These are phyloP conservation scores for Nibea coibor DNA, from an alignment of 2,113 vertebrate genomes.

Conservation along the genomic window DNA sequence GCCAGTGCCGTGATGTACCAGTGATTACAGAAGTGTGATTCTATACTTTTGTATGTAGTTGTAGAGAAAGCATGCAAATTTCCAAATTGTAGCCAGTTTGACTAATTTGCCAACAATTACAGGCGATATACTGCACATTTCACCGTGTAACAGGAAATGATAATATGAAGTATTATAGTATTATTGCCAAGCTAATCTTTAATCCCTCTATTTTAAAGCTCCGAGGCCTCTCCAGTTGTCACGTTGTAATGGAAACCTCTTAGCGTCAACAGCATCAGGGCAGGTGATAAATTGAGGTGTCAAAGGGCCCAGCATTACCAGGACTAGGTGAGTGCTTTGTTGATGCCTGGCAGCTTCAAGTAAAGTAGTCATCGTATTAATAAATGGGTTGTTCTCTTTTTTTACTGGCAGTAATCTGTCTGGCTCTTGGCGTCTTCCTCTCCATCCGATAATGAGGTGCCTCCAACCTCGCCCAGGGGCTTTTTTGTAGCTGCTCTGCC, in stretches of 20 bases:
- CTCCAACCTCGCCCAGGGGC: slow-evolving; percentile 66
- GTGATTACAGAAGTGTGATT: slow-evolving; percentile 18
- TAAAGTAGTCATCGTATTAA: slow-evolving; percentile 63
- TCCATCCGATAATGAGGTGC: slow-evolving; percentile 73
- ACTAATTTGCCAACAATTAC: neutral
- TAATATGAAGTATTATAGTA: neutral
- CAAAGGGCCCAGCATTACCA: slow-evolving; percentile 31
- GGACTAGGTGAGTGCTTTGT: slow-evolving; percentile 40
- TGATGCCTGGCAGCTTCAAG: slow-evolving; percentile 56
- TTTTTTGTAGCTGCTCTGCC: slow-evolving; percentile 62
- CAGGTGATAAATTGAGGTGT: slow-evolving; percentile 45
- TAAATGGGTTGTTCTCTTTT: slow-evolving; percentile 63
- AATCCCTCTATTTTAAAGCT: slow-evolving; percentile 4
- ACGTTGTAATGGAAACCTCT: slow-evolving; percentile 29
- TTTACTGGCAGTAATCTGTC: slow-evolving; percentile 69
- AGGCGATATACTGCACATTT: neutral
- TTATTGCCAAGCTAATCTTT: neutral
- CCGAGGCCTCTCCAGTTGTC: slow-evolving; percentile 1
- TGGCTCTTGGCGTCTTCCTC: slow-evolving; percentile 62
- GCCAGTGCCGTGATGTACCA: neutral
- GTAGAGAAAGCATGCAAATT: neutral
- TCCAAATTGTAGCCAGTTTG: neutral
- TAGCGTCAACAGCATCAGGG: neutral
- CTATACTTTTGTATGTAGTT: neutral
- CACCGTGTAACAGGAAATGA: neutral